Base-by-base conservation (phyloP, 2,113 vertebrate genomes). In the Pelobates fuscus region DNA sequence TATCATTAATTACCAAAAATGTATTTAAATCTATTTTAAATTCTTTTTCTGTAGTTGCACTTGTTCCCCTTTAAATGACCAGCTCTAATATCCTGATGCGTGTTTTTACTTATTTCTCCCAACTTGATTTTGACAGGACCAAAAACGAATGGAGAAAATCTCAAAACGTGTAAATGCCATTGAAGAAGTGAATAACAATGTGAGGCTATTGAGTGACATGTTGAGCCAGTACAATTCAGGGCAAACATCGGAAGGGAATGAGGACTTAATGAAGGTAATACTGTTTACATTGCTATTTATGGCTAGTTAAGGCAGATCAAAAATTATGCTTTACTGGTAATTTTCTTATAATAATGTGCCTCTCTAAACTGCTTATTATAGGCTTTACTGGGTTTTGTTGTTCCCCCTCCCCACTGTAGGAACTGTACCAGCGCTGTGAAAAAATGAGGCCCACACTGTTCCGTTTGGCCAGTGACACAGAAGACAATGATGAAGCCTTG, bases 361-460 rank as follows among this genome's bases (percentile, higher is more conserved):
- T n/a, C n/a, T n/a, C n/a, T n/a, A n/a, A n/a, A n/a, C n/a, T n/a
- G n/a, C n/a, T n/a, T n/a, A n/a, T n/a, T n/a, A n/a, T n/a, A n/a
- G n/a, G n/a, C n/a, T n/a, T n/a, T n/a, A 37, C 5, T 10, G 10
- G 10, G 5, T 37, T 37, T 37, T 37, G 32, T 10, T 37, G 32
- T 37, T 10, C 32, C 32, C 32, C 5, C 5, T 6, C 10, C 32
- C 5, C 5, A 37, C 10, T 37, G 5, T 84, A 99, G 97, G 96
- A 98, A 81, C 83, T 98, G 71, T 98, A 96, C 84, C 94, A 96
- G 86, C 94, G 96, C 79, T 99, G 97, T 29, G 96, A 98, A 83
- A 96, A 95, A 80, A 95, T 99, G 97, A 93, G 97, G 71, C 97
- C 96, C 2, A 98, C 96, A 0, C 88, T 98, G 0, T 99, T 99